Base-by-base conservation (phyloP, 2,113 vertebrate genomes). In the rabbit (Oryctolagus cuniculus) region DNA sequence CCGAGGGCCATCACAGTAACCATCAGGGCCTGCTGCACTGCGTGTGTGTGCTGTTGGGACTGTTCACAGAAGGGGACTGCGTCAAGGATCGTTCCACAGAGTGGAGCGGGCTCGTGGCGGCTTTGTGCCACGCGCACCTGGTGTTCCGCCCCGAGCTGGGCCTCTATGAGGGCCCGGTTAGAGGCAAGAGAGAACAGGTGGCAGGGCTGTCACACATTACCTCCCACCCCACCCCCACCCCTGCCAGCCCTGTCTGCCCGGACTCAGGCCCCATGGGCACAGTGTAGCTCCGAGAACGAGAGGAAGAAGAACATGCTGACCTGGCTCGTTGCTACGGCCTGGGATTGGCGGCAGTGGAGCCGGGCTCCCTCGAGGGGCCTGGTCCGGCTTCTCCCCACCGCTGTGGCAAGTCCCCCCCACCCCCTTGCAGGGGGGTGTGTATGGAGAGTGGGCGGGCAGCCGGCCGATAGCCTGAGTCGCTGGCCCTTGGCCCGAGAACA, bases 401-500 rank as follows among this genome's bases (percentile, higher is more conserved):
- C 72, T 61, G 82, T 69, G 88, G 81, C 88, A 64, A 87, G 92
- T 91, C 69, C 86, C 96, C 10, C 22, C 13, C n/a, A n/a, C 17
- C 15, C 15, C 55, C 15, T 4, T 15, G 55, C 12, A 2, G 11
- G 82, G 79, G 94, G 93, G 66, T 21, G 58, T 79, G 55, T 58
- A 19, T 19, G 55, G 83, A 85, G 87, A 95, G 92, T 87, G 79
- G 36, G 63, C 88, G 19, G 74, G 87, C 75, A 38, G 87, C 86
- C 13, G 44, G 94, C 86, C 70, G 90, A 89, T 79, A 78, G 95
- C 87, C 91, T 0, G 64, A 97, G 92, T 82, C 3, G 13, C 95
- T 96, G 95, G 97, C 95, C 74, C 49, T 17, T 31, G 87, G 92
- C 94, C 91, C 38, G 95, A 94, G 94, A 66, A 91, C 81, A 10